These are phyloP conservation scores for Ctenopoma kingsleyae DNA, from an alignment of 2,797 vertebrate genomes.

Conservation along the genomic window DNA sequence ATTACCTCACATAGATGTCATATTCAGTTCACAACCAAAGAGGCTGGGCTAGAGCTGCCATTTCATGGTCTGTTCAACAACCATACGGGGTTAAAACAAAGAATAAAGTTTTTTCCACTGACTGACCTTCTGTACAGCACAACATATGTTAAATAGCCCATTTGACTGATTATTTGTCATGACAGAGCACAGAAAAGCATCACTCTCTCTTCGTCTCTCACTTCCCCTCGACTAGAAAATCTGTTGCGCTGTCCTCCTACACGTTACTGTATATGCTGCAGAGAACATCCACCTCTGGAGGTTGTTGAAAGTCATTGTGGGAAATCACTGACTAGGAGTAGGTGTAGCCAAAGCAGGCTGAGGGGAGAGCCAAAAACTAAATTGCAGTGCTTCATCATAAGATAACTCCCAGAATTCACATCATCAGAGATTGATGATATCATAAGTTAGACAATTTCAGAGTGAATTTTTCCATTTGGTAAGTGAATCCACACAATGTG, in stretches of 20 bases:
- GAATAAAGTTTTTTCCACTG: background rate
- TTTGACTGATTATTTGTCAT: slow-evolving; percentile 10
- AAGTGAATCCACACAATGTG: background rate
- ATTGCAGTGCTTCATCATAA: slow-evolving; percentile 34
- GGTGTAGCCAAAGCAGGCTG: slow-evolving; percentile 38
- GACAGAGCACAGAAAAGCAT: slow-evolving; percentile 3
- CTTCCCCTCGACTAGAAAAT: slow-evolving; percentile 9
- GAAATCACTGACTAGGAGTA: slow-evolving; percentile 56
- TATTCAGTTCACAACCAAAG: slow-evolving; percentile 1
- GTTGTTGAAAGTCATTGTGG: slow-evolving; percentile 51
- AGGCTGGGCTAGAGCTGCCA: background rate
- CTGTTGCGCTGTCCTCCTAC: slow-evolving; percentile 56
- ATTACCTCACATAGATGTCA: background rate
- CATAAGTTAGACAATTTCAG: background rate
- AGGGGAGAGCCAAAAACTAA: slow-evolving; percentile 25
- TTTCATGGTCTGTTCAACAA: slow-evolving; percentile 1
- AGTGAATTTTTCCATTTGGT: background rate
- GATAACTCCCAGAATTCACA: slow-evolving; percentile 32
- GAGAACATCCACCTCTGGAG: slow-evolving; percentile 56
- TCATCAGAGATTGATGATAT: slow-evolving; percentile 24
- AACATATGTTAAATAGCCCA: slow-evolving; percentile 1
- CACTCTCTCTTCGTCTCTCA: background rate
- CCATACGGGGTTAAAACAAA: background rate
- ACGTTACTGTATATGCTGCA: slow-evolving; percentile 18
- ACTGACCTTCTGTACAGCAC: background rate